Evolutionary conservation across 2,113 vertebrate genomes (phyloP).

Genomic region (Alexandromys fortis): DNA sequence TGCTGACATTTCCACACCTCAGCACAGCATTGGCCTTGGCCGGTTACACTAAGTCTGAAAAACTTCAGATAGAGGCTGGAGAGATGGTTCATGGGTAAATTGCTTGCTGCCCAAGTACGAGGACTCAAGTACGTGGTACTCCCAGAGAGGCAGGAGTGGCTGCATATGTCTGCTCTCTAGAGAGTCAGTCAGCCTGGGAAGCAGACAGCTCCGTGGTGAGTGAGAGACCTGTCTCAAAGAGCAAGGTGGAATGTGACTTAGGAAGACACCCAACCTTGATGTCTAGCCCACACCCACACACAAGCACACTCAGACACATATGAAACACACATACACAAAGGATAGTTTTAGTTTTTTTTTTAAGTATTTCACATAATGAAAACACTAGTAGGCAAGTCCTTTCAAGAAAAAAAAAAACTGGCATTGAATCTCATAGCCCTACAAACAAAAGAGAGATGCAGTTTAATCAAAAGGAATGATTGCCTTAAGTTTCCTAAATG

Average conservation of each 20-base stretch:
- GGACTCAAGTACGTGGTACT: neutral
- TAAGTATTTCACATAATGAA: slow-evolving; percentile 1
- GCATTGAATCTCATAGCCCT: neutral
- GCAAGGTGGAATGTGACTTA: neutral
- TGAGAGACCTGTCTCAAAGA: neutral
- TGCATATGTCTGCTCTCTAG: too few relatives aligned
- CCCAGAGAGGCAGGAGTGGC: neutral
- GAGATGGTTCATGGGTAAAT: neutral
- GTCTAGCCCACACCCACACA: neutral
- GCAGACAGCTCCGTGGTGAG: neutral
- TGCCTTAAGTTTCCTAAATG: neutral
- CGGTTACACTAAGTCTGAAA: neutral
- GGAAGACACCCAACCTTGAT: neutral
- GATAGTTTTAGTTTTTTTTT: neutral
- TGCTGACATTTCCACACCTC: neutral
- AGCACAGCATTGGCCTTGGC: neutral
- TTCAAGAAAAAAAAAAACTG: neutral
- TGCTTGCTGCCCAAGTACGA: neutral
- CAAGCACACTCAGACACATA: neutral
- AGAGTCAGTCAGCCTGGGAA: neutral
- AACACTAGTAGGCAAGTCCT: neutral
- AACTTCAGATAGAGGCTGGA: neutral
- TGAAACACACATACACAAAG: neutral
- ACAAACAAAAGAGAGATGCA: neutral
- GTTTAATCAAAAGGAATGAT: neutral